phyloP scores from a whole-genome alignment of 2,797 vertebrate species.

The Diglossa cyanea region DNA sequence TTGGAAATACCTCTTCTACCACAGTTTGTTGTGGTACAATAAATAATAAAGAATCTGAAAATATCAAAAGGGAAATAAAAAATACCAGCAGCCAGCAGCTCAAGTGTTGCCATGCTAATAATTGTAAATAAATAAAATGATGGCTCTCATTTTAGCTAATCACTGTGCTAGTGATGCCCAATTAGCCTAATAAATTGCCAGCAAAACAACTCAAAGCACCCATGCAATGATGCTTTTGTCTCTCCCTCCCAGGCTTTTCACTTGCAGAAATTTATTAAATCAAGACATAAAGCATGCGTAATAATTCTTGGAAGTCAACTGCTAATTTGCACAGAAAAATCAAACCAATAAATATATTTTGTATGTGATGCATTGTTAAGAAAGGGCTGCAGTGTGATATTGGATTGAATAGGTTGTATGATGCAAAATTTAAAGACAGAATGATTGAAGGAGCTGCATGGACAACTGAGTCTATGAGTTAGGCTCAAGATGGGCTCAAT shows the following conservation, averaged over 20 bases:
- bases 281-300: background rate
- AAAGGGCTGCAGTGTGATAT: background rate
- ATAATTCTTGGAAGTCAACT: background rate
- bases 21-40: background rate
- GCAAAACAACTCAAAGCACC: background rate
- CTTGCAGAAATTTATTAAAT: background rate
- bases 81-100: background rate
- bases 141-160: conserved; percentile 20
- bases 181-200: conserved; percentile 46
- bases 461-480: background rate
- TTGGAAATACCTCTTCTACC: background rate
- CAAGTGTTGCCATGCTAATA: background rate
- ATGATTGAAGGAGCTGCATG: background rate
- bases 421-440: background rate
- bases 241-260: conserved; percentile 2
- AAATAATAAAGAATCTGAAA: background rate
- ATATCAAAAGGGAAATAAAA: background rate
- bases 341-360: background rate
- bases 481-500: background rate
- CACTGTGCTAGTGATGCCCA: background rate
- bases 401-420: background rate
- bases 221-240: background rate
- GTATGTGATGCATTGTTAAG: background rate
- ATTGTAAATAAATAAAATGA: background rate
- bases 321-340: background rate